Evolutionary conservation across 1,140 invertebrate species (phyloP).

Genomic region (Drosophila tropicalis): DNA sequence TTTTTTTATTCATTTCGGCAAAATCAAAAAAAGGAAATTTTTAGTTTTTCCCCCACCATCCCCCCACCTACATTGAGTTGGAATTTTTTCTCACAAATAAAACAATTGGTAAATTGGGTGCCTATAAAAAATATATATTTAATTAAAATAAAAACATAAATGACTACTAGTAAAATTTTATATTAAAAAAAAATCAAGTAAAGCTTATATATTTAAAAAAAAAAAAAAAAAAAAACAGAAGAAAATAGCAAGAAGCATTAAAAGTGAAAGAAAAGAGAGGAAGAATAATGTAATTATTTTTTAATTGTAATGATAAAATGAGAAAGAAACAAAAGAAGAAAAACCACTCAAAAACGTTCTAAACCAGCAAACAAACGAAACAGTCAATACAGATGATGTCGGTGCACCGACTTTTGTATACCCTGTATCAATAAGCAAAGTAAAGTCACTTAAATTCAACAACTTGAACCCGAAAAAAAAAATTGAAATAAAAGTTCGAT

Average conservation of each 20-base stretch:
- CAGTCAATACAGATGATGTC: neutral
- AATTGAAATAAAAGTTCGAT: no score
- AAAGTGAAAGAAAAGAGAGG: constrained; percentile 45
- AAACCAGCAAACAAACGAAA: constrained; percentile 50
- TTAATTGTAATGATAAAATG: constrained; percentile 48
- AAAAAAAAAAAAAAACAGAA: constrained; percentile 46
- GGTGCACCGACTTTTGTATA: neutral
- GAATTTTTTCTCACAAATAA: constrained; percentile 52
- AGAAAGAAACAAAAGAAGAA: constrained; percentile 30
- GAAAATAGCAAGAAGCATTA: constrained; percentile 49
- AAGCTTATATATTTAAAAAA: constrained; percentile 63
- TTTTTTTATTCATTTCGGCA: constrained; percentile 26
- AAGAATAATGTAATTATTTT: constrained; percentile 62
- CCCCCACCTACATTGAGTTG: constrained; percentile 11
- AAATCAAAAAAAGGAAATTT: constrained; percentile 9
- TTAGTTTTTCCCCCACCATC: neutral
- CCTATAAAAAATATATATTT: constrained; percentile 77
- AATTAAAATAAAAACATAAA: constrained; percentile 65
- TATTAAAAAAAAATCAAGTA: constrained; percentile 56
- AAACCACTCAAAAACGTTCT: constrained; percentile 83
- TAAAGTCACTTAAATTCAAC: neutral
- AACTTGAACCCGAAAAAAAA: no score
- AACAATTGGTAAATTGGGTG: constrained; percentile 83
- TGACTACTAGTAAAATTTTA: constrained; percentile 83
- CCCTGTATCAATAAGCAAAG: neutral